Evolutionary conservation across 2,888 invertebrate species (phyloP).

Genomic region (Lysandra bellargus): DNA sequence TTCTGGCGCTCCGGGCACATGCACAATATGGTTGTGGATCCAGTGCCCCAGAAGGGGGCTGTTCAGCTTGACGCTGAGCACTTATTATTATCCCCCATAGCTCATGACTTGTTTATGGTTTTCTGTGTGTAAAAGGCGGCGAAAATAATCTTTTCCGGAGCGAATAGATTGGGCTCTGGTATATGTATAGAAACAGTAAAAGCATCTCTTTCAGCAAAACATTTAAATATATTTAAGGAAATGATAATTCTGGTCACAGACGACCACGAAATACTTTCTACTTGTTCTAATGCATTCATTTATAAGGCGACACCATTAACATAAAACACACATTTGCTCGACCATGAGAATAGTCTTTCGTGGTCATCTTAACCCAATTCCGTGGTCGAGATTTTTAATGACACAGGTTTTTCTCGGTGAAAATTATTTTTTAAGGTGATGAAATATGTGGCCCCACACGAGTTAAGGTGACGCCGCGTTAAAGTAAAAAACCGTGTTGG

Average conservation of each 20-base stretch:
- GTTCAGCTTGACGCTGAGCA: too few species aligned
- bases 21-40: too few species aligned
- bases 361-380: background rate
- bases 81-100: too few species aligned
- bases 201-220: background rate
- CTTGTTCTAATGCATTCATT: constrained; percentile 25
- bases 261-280: constrained; percentile 29
- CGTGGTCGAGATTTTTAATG: background rate
- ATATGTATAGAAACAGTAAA: background rate
- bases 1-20: too few species aligned
- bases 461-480: too few species aligned
- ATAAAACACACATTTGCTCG: constrained; percentile 25
- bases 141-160: background rate
- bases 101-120: too few species aligned
- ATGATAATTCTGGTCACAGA: constrained; percentile 19
- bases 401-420: background rate
- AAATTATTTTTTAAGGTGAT: background rate
- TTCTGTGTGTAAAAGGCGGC: background rate
- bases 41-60: too few species aligned
- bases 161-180: too few species aligned
- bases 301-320: constrained; percentile 23
- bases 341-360: background rate
- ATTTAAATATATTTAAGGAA: constrained; percentile 5
- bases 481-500: too few species aligned
- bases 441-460: background rate